Evolutionary conservation across 92 coral and sea anemone species (phyloP).

Genomic region (Pocillopora meandrina): DNA sequence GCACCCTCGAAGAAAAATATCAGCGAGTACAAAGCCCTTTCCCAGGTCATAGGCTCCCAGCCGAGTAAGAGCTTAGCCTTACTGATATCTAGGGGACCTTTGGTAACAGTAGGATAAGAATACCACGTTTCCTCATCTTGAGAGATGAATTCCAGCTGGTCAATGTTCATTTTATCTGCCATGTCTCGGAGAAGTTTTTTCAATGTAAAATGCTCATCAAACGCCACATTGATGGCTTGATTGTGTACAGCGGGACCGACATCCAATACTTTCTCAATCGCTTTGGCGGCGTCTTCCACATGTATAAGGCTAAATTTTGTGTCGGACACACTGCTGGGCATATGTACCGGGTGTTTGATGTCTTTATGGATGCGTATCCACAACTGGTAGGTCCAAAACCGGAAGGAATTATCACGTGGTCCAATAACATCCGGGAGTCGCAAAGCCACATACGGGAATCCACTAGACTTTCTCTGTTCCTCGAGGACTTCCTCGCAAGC

Average conservation of each 20-base stretch:
- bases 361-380: constrained; percentile 85
- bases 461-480: constrained; percentile 78
- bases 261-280: constrained; percentile 65
- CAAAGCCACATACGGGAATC: constrained; percentile 84
- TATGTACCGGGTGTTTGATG: constrained; percentile 84
- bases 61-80: constrained; percentile 76
- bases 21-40: constrained; percentile 61
- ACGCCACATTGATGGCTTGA: constrained; percentile 88
- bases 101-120: constrained; percentile 87
- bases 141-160: constrained; percentile 64
- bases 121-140: constrained; percentile 92
- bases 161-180: constrained; percentile 63
- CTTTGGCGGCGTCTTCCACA: constrained; percentile 93
- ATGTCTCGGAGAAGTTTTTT: constrained; percentile 74
- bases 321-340: constrained; percentile 88
- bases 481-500: constrained; percentile 90
- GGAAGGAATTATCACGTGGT: constrained; percentile 92
- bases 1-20: constrained; percentile 80
- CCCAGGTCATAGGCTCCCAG: constrained; percentile 94
- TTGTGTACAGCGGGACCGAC: constrained; percentile 71
- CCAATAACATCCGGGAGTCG: constrained; percentile 97
- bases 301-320: constrained; percentile 83
- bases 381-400: constrained; percentile 97
- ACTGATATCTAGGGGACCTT: constrained; percentile 86
- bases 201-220: constrained; percentile 87